Base-by-base conservation (phyloP, 1,140 invertebrate species). In the Odontomachus brunneus region DNA sequence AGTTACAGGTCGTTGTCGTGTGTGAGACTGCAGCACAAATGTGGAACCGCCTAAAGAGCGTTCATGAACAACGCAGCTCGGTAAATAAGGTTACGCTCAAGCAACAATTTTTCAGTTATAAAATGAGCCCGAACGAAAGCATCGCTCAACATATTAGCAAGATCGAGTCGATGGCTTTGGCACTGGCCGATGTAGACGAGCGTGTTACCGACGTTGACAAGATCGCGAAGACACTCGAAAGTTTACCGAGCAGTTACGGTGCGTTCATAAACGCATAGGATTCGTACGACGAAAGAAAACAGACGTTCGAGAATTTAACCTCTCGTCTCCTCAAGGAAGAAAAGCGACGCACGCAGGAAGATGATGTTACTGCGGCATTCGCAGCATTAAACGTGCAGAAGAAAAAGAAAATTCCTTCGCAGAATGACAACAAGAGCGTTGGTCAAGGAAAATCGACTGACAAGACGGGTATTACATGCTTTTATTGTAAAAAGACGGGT, bases 151-250 rank as follows among this genome's bases (percentile, higher is more conserved):
- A 59, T 90, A 44, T 76, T 1, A 49, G 57, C 14, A 62, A 63
- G 12, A 49, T 76, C 0, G 51, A 76, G 1, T 17, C 59, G 0
- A 17, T 76, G 38, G 60, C 59, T 9, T 22, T 24, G 1, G 57
- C 29, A 38, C 3, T 78, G 0, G 19, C 3, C 11, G 74, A 78
- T 12, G 7, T 78, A 2, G 85, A 87, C 0, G 88, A 92, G 80
- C 60, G 29, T 19, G 49, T 92, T 0, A 85, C 82, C 0, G 88
- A 91, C 1, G 86, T 88, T 49, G 89, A 91, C 67, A 48, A 89
- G 0, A 90, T 91, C 0, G 89, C 91, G 17, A 93, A 92, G 82
- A 82, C 91, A 4, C 66, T 93, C n/a, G 90, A 88, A 80, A 88
- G 85, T 14, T 62, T 92, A 17, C 90, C 91, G 15, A 83, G 87